Evolutionary conservation across 2,888 invertebrate species (phyloP).

Genomic region (Anagyrus pseudococci): DNA sequence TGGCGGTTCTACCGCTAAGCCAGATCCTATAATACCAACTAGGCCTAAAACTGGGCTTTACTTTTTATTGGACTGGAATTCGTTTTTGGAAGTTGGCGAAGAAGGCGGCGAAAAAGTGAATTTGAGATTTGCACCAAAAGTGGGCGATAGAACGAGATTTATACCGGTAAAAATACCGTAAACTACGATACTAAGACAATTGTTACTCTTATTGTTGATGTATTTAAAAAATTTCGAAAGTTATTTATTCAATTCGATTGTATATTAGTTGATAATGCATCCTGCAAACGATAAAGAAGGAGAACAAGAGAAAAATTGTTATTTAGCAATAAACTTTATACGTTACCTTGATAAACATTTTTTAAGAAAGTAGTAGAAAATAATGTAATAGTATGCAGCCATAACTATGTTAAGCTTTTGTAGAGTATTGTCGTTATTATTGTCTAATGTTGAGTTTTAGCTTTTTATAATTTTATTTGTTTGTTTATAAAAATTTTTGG

Average conservation of each 20-base stretch:
- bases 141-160: conserved; percentile 82
- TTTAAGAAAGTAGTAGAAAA: background rate
- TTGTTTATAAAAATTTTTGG: too few species aligned
- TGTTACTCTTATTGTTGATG: background rate
- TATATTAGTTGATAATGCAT: background rate
- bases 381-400: background rate
- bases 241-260: background rate
- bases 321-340: background rate
- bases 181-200: conserved; percentile 36
- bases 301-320: background rate
- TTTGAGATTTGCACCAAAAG: conserved; percentile 80
- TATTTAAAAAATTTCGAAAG: too few species aligned
- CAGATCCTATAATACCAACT: conserved; percentile 71
- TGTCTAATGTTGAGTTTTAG: too few species aligned
- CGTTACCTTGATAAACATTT: background rate
- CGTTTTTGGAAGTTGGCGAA: conserved; percentile 82
- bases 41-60: conserved; percentile 80
- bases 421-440: background rate
- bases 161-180: conserved; percentile 77
- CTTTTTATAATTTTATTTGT: too few species aligned
- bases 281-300: background rate
- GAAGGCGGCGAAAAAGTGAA: conserved; percentile 77
- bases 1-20: conserved; percentile 69
- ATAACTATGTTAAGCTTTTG: background rate
- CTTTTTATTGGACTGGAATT: conserved; percentile 86